Conservation (phyloP, 1,140 invertebrate species). For the Monochamus saltuarius region DNA sequence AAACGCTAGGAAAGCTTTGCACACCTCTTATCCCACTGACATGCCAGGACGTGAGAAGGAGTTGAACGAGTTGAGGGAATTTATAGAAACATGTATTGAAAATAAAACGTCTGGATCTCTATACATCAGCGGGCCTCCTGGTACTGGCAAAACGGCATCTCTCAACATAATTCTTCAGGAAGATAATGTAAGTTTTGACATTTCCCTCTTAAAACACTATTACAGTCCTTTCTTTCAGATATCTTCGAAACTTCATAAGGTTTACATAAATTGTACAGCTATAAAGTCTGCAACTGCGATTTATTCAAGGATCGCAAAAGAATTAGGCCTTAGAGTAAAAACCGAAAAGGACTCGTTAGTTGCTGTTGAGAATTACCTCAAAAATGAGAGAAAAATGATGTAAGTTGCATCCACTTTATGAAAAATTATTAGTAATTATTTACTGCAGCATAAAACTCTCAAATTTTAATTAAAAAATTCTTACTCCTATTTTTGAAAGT, state of each 20-base stretch:
- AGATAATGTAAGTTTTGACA: constrained; percentile 29
- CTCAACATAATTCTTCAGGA: constrained; percentile 71
- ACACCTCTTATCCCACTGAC: constrained; percentile 66
- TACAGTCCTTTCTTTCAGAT: constrained; percentile 31
- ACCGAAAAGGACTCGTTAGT: constrained; percentile 62
- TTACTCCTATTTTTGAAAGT: no score
- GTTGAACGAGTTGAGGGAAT: constrained; percentile 66
- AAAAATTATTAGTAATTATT: no score
- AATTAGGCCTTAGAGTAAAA: constrained; percentile 60
- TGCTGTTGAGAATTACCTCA: constrained; percentile 68
- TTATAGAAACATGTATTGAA: constrained; percentile 68
- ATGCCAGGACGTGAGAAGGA: constrained; percentile 81
- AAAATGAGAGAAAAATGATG: constrained; percentile 64
- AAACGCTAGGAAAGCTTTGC: constrained; percentile 64
- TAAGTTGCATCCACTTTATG: constrained; percentile 51
- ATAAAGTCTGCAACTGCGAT: constrained; percentile 73
- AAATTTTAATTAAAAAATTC: no score
- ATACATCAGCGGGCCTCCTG: constrained; percentile 93
- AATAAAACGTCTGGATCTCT: constrained; percentile 73
- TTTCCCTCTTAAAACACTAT: constrained; percentile 8
- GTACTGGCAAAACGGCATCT: constrained; percentile 94
- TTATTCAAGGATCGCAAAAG: constrained; percentile 68
- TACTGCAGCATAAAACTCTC: no score
- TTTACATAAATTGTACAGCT: constrained; percentile 82
- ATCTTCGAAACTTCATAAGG: constrained; percentile 59